Evolutionary conservation across 1,140 invertebrate genomes (phyloP).

Genomic region (Leptinotarsa defecta): DNA sequence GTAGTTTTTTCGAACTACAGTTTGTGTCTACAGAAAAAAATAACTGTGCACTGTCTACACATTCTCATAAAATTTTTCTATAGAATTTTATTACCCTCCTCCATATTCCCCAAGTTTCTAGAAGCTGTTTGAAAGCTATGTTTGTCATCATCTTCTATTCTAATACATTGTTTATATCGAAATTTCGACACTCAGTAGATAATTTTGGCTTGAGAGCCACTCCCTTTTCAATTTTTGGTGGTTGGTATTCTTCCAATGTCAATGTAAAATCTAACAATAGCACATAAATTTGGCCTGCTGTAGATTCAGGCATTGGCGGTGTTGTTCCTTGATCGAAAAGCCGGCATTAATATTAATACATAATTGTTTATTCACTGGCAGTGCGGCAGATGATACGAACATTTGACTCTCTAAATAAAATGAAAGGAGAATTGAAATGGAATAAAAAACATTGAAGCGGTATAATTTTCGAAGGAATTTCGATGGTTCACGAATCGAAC

Average conservation of each 20-base stretch:
- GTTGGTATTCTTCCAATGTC: slow-evolving; percentile 13
- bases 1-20: too few species aligned
- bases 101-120: too few species aligned
- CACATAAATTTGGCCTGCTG: slow-evolving; percentile 17
- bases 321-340: neutral
- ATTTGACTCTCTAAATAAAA: neutral
- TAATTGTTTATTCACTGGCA: slow-evolving; percentile 11
- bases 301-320: slow-evolving; percentile 10
- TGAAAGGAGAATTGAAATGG: neutral
- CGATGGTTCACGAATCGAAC: too few species aligned
- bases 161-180: too few species aligned
- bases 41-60: too few species aligned
- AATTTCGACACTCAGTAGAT: neutral
- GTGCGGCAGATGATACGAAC: neutral
- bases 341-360: slow-evolving; percentile 23
- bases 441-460: neutral
- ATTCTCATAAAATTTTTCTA: too few species aligned
- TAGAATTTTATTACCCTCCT: too few species aligned
- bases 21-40: too few species aligned
- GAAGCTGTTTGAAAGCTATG: too few species aligned
- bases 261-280: slow-evolving; percentile 15
- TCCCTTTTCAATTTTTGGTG: neutral
- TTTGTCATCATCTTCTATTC: too few species aligned
- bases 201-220: neutral
- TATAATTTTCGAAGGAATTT: neutral